phyloP scores from a whole-genome alignment of 2,888 invertebrate genomes.

The Nemurella pictetii region DNA sequence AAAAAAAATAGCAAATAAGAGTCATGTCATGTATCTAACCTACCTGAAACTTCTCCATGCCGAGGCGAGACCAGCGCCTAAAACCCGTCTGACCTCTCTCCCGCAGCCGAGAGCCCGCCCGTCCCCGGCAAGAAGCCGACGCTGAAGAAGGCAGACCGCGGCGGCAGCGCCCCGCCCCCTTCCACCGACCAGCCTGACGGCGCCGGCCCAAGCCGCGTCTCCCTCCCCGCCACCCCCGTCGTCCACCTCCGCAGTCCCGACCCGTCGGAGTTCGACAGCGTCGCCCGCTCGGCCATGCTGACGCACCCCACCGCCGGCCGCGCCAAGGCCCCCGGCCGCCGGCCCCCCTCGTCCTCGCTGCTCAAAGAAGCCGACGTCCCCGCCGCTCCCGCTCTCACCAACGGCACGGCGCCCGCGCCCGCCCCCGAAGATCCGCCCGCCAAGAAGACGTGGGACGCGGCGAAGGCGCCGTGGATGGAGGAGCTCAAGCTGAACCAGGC shows the following conservation, averaged over 20 bases:
- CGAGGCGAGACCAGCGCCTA: no score
- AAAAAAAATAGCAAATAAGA: no score
- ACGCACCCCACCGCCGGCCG: conserved; percentile 58
- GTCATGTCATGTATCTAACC: no score
- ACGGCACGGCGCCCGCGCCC: conserved; percentile 47
- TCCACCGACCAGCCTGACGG: conserved; percentile 33
- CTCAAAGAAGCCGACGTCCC: conserved; percentile 46
- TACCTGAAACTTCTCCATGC: no score
- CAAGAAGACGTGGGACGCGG: conserved; percentile 54
- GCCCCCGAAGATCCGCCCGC: conserved; percentile 19
- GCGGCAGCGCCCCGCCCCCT: background rate
- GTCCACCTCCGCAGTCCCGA: conserved; percentile 33
- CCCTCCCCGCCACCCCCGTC: background rate
- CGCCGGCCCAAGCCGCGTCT: conserved; percentile 31
- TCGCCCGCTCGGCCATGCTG: conserved; percentile 54
- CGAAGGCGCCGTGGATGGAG: conserved; percentile 80
- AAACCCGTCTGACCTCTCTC: background rate
- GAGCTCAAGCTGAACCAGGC: conserved; percentile 79
- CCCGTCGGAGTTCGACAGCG: conserved; percentile 54
- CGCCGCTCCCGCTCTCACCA: conserved; percentile 17
- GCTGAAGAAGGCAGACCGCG: conserved; percentile 13
- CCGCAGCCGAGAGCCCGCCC: conserved; percentile 35
- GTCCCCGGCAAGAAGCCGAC: conserved; percentile 46
- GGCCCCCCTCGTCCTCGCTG: conserved; percentile 57
- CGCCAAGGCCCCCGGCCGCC: conserved; percentile 66